phyloP scores from a whole-genome alignment of 2,888 invertebrate species.

The Amiota communis region DNA sequence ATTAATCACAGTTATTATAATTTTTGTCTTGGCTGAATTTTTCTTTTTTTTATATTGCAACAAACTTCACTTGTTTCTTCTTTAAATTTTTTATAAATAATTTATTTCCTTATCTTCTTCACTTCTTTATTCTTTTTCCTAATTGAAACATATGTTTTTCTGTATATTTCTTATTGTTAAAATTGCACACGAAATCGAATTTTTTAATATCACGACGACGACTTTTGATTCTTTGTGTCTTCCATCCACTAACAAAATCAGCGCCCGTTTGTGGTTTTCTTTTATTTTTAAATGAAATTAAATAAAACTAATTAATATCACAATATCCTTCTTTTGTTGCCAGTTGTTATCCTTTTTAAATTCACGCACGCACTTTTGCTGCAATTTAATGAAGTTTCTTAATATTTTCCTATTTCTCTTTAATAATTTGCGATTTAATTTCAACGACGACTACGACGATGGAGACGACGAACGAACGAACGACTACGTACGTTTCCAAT shows the following conservation, averaged over 20 bases:
- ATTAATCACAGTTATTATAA: conserved; percentile 13
- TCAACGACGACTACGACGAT: too few relatives aligned
- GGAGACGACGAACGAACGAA: too few relatives aligned
- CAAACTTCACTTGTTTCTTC: not conserved
- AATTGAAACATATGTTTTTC: not conserved
- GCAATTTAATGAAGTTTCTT: too few relatives aligned
- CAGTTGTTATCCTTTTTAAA: too few relatives aligned
- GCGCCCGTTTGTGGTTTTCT: not conserved
- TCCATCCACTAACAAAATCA: not conserved
- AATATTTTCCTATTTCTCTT: not conserved
- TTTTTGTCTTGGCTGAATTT: not conserved
- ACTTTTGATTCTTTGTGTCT: too few relatives aligned
- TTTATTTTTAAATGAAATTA: not conserved
- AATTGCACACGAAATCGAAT: conserved; percentile 28
- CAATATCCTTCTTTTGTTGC: conserved; percentile 12
- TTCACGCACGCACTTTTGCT: not conserved
- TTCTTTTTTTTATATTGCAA: not conserved
- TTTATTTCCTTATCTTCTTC: not conserved
- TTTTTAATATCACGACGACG: not conserved
- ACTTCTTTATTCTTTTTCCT: not conserved
- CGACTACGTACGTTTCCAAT: too few relatives aligned
- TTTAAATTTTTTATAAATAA: too few relatives aligned
- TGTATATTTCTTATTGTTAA: not conserved
- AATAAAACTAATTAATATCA: conserved; percentile 21
- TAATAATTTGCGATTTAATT: not conserved